Evolutionary conservation across 2,113 vertebrate species (phyloP).

Genomic region (Spermophilus dauricus): DNA sequence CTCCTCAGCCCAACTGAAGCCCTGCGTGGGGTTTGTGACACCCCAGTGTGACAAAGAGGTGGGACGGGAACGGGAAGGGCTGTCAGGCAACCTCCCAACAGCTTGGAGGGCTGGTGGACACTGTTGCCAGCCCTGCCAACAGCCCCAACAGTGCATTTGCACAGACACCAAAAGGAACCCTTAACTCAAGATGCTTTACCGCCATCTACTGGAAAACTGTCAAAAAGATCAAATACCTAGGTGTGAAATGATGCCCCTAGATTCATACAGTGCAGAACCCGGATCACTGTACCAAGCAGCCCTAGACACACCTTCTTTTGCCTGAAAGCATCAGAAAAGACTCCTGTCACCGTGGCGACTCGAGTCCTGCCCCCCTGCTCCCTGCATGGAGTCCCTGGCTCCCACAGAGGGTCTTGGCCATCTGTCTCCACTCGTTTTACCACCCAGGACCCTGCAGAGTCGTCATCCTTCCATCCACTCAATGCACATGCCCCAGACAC

Average conservation of each 20-base stretch:
- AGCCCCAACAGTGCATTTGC: not conserved
- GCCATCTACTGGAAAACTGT: slow-evolving; percentile 75
- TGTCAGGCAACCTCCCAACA: not conserved
- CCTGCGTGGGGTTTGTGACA: not conserved
- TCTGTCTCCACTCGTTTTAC: not conserved
- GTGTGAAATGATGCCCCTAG: not conserved
- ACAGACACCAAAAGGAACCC: not conserved
- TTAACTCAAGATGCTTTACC: slow-evolving; percentile 62
- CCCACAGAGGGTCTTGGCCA: not conserved
- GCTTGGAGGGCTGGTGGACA: not conserved
- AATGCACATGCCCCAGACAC: not conserved
- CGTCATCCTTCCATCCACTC: not conserved
- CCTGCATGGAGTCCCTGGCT: not conserved
- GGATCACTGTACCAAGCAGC: not conserved
- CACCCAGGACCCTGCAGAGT: not conserved
- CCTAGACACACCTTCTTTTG: not conserved
- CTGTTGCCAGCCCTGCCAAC: fast-evolving
- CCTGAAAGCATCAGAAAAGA: not conserved
- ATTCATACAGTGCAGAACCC: not conserved
- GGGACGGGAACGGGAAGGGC: not conserved
- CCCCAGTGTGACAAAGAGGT: not conserved
- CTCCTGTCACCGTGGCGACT: not conserved
- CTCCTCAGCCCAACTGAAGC: not conserved
- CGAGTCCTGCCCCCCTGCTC: not conserved
- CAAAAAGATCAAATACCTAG: not conserved